Evolutionary conservation across 2,113 vertebrate species (phyloP).

Genomic region (Neolamprologus longior): DNA sequence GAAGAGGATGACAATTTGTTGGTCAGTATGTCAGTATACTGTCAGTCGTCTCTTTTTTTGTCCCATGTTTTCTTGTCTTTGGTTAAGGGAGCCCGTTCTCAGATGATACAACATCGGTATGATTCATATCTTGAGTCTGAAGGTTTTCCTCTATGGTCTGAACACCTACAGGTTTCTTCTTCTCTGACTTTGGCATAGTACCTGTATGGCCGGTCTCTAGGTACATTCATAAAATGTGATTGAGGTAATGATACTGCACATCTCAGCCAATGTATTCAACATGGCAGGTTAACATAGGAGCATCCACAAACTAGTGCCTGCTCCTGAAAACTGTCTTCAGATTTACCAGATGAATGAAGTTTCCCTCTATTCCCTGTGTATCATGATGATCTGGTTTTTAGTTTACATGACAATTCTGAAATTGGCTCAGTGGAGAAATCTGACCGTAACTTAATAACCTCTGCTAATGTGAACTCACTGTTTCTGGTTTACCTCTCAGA

Average conservation of each 20-base stretch:
- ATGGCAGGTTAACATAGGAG: background rate
- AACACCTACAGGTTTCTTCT: background rate
- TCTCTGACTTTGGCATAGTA: background rate
- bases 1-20: background rate
- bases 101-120: background rate
- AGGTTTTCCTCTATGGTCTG: background rate
- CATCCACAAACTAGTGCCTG: background rate
- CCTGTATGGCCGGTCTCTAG: fast-evolving
- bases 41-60: background rate
- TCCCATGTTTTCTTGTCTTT: background rate
- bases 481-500: background rate
- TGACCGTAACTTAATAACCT: fast-evolving
- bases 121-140: background rate
- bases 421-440: background rate
- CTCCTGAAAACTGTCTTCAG: background rate
- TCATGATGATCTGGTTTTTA: background rate
- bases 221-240: background rate
- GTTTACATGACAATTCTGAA: background rate
- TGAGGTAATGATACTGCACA: background rate
- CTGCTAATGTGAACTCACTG: background rate
- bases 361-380: background rate
- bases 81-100: fast-evolving
- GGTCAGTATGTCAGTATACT: fast-evolving
- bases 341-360: background rate
- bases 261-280: background rate